These are phyloP conservation scores for Halisarca cf. caerulea DNA, from an alignment of 37 sponge, comb jelly and placozoan species.

Conservation along the genomic window DNA sequence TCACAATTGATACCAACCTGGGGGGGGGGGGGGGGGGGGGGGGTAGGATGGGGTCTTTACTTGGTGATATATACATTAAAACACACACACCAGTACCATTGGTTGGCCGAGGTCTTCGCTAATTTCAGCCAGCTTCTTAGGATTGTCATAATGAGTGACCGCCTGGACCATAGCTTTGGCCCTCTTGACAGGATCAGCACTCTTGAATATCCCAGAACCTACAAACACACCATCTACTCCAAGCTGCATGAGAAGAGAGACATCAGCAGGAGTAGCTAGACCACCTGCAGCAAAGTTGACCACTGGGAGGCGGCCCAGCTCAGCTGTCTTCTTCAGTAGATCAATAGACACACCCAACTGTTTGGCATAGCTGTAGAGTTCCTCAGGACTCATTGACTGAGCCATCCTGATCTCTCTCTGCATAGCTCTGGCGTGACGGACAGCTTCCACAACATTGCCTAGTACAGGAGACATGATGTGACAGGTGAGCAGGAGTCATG, in stretches of 20 bases:
- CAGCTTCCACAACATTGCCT: constrained; percentile 87
- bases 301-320: constrained; percentile 76
- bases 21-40: no score
- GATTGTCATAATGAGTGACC: constrained; percentile 76
- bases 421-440: constrained; percentile 71
- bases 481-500: no score
- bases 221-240: constrained; percentile 86
- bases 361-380: constrained; percentile 78
- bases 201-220: constrained; percentile 85
- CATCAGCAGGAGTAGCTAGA: constrained; percentile 82
- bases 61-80: background rate
- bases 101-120: constrained; percentile 75
- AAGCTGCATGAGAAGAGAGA: constrained; percentile 76
- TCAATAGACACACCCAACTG: constrained; percentile 66
- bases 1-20: constrained; percentile 84
- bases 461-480: background rate
- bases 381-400: constrained; percentile 45
- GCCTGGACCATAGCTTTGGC: constrained; percentile 83
- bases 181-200: constrained; percentile 64
- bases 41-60: no score
- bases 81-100: constrained; percentile 55
- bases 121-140: constrained; percentile 59
- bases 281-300: constrained; percentile 90
- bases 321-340: constrained; percentile 70
- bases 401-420: constrained; percentile 64